Conservation (phyloP, 1,140 invertebrate genomes). For the Temnothorax longispinosus region DNA sequence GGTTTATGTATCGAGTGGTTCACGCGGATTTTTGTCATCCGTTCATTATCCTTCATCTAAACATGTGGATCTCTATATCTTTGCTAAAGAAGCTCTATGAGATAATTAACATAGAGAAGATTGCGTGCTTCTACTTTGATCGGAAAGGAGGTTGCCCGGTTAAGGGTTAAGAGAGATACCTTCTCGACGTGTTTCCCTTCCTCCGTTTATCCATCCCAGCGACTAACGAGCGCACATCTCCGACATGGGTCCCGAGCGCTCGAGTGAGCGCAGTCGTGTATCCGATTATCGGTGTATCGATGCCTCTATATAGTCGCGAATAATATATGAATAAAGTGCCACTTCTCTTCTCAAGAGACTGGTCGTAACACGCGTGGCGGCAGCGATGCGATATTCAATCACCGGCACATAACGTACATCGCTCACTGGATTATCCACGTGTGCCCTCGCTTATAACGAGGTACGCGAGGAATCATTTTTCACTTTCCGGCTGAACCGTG, state of each 20-base stretch:
- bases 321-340: conserved; percentile 43
- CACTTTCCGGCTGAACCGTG: conserved; percentile 2
- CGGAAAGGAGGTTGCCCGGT: conserved; percentile 9
- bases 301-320: neutral
- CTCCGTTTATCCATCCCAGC: conserved; percentile 28
- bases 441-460: neutral
- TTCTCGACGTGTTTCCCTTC: conserved; percentile 10
- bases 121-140: neutral
- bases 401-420: neutral
- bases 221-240: conserved; percentile 30
- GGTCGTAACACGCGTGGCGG: conserved; percentile 9
- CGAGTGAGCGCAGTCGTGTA: conserved; percentile 36
- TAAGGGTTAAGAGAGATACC: conserved; percentile 25
- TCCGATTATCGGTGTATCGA: conserved; percentile 50
- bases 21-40: neutral
- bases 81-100: neutral
- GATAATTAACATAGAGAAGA: neutral
- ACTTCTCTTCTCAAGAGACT: conserved; percentile 21
- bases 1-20: neutral
- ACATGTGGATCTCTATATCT: neutral
- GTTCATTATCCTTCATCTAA: neutral
- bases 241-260: conserved; percentile 13
- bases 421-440: conserved; percentile 7
- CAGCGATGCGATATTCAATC: conserved; percentile 34
- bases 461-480: conserved; percentile 30